Conservation (phyloP, 2,888 invertebrate genomes). For the Caenorhabditis virilis region DNA sequence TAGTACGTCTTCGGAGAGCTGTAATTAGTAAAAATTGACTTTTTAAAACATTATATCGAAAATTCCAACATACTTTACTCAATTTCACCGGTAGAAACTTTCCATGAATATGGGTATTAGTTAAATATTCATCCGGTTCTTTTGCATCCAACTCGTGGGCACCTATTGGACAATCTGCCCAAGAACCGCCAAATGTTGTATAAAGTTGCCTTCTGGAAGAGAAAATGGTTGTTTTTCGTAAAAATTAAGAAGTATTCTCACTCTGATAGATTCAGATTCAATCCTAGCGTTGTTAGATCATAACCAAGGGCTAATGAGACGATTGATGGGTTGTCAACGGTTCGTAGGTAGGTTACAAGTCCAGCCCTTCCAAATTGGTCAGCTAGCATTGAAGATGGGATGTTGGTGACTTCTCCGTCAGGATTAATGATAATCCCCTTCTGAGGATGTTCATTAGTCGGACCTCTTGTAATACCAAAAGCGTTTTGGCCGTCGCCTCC, state of each 20-base stretch:
- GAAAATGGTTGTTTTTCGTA: too few species aligned
- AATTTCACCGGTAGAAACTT: slow-evolving; percentile 86
- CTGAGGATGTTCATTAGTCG: slow-evolving; percentile 18
- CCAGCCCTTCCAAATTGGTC: slow-evolving; percentile 99
- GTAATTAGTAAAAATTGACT: slow-evolving; percentile 2
- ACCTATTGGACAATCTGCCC: slow-evolving; percentile 95
- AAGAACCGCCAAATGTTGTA: slow-evolving; percentile 97
- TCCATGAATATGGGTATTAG: slow-evolving; percentile 87
- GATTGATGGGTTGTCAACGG: slow-evolving; percentile 94
- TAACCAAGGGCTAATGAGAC: slow-evolving; percentile 95
- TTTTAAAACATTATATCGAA: not conserved
- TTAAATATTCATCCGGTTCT: slow-evolving; percentile 82
- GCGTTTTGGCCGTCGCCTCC: slow-evolving; percentile 20
- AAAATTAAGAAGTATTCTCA: slow-evolving; percentile 65
- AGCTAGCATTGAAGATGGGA: slow-evolving; percentile 96
- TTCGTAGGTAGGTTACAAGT: slow-evolving; percentile 93
- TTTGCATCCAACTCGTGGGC: slow-evolving; percentile 84
- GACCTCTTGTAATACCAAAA: slow-evolving; percentile 16
- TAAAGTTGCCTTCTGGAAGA: slow-evolving; percentile 77
- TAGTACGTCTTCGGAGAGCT: slow-evolving; percentile 83
- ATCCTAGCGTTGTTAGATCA: slow-evolving; percentile 93
- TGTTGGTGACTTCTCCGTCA: slow-evolving; percentile 87
- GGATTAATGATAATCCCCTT: slow-evolving; percentile 48
- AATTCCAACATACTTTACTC: too few species aligned
- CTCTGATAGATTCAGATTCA: slow-evolving; percentile 97